A percentile compares a stretch with the other conserved stretches of the same genome.
Conservation (phyloP, 2,797 vertebrate genomes). For the Pangasius krempfi region DNA sequence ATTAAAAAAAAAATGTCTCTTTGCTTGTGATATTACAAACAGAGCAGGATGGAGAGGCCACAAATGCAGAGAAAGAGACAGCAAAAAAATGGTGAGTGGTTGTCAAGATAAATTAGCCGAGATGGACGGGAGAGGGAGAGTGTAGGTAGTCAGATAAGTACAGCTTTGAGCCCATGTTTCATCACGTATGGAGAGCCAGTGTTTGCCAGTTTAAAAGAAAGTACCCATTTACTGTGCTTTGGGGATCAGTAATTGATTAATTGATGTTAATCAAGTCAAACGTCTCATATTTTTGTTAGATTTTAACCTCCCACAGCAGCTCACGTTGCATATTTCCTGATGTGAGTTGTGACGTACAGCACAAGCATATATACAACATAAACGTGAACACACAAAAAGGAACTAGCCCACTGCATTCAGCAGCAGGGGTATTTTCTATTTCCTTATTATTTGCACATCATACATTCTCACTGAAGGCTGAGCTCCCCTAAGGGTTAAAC, state of each 20-base stretch:
- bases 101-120: background rate
- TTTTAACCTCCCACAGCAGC: background rate
- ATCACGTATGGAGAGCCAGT: background rate
- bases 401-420: background rate
- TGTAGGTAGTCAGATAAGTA: background rate
- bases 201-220: conserved; percentile 7
- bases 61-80: background rate
- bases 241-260: background rate
- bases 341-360: background rate
- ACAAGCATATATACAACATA: background rate
- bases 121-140: background rate
- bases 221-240: background rate
- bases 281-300: background rate
- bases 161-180: background rate
- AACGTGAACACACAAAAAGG: background rate
- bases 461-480: background rate
- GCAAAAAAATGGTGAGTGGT: background rate
- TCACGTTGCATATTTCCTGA: background rate
- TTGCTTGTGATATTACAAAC: background rate
- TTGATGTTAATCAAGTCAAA: background rate
- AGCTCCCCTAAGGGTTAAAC: background rate
- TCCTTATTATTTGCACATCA: background rate
- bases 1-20: background rate
- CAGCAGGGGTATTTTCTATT: background rate
- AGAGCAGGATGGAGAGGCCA: background rate